Evolutionary conservation across 2,113 vertebrate species (phyloP).

Genomic region (Sus scrofa): T2T-Sscrofa CM000823.6:7309501-7310000

Average conservation of each 20-base stretch:
- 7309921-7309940: too few species aligned
- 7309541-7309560: not conserved
- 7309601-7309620: not conserved
- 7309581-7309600: not conserved
- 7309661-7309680: not conserved
- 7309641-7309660: not conserved
- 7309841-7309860: not conserved
- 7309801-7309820: not conserved
- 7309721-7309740: not conserved
- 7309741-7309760: not conserved
- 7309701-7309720: not conserved
- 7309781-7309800: not conserved
- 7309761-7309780: not conserved
- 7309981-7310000: too few species aligned
- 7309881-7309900: too few species aligned
- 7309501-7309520: too few species aligned
- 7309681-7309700: not conserved
- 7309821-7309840: not conserved
- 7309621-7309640: too few species aligned
- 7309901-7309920: too few species aligned
- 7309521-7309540: not conserved
- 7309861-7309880: not conserved
- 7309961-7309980: too few species aligned
- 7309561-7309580: too few species aligned
- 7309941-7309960: too few species aligned